Evolutionary conservation across 2,797 vertebrate species (phyloP), one percentile per base, ranked within the genome.

Genomic region (Girardinus metallicus): DNA sequence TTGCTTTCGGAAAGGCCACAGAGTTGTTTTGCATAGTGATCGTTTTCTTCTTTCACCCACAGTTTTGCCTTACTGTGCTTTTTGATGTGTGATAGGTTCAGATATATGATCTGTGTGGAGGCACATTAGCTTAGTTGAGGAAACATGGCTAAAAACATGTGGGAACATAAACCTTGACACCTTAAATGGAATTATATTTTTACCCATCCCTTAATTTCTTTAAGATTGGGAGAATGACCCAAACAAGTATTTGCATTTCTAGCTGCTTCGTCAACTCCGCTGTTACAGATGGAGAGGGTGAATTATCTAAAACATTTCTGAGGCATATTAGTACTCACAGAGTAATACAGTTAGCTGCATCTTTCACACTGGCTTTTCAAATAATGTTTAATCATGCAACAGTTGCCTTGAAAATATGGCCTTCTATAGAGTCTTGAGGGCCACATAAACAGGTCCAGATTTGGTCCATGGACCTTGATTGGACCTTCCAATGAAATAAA

Each of bases 11-110:
- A 78, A 81, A 71, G 81, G 49, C 76, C 34, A 78, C 44, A 68
- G 49, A 57, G 77, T 79, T 29, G 29, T 83, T 89, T 89, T 83
- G 83, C 74, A 80, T 87, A 76, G 83, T 81, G 51, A 72, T 81
- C 64, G 12, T 75, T 72, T 78, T 84, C 77, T 43, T 82, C 51
- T 51, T 49, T 60, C 34, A 66, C 73, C 57, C 47, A 74, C 41
- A 51, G 12, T 84, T n/a, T 36, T 64, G 7, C 31, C 26, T 64
- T 13, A 9, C 81, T 68, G 18, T 68, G 64, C 8, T 68, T 41
- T 68, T 23, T 68, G 10, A 41, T 75, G 44, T 34, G 44, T 18
- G 7, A 1, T 46, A 36, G 21, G 31, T 12, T 74, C 36, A n/a
- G 34, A 51, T 31, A 73, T 36, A 36, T 13, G 36, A 43, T 70